Conservation (phyloP, 2,888 invertebrate species). For the Agapetus fuscipes region DNA sequence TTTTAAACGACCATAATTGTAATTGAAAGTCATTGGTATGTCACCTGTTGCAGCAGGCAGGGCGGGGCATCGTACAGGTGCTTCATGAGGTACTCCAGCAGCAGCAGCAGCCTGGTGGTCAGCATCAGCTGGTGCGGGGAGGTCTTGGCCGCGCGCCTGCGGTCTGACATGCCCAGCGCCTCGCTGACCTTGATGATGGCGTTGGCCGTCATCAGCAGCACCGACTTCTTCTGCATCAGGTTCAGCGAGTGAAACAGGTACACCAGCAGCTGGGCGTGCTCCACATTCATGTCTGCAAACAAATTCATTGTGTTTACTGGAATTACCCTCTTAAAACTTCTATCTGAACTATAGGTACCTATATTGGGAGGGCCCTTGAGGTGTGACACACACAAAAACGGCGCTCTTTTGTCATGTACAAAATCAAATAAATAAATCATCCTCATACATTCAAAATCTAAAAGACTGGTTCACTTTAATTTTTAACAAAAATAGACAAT, state of each 20-base stretch:
- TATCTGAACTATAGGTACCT: too few species aligned
- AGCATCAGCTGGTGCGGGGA: conserved; percentile 63
- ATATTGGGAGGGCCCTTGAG: too few species aligned
- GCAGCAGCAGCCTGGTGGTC: conserved; percentile 70
- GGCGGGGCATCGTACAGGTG: conserved; percentile 91
- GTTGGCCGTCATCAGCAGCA: conserved; percentile 73
- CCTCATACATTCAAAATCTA: not conserved
- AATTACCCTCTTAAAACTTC: too few species aligned
- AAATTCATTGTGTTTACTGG: conserved; percentile 6
- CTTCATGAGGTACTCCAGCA: conserved; percentile 91
- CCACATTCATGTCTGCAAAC: conserved; percentile 77
- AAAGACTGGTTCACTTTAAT: too few species aligned
- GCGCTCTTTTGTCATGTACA: too few species aligned
- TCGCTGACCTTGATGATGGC: conserved; percentile 47
- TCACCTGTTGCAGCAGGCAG: conserved; percentile 77
- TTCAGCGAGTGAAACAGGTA: conserved; percentile 93
- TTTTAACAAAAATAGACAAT: too few species aligned
- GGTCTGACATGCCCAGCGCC: conserved; percentile 36
- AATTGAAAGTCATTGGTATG: too few species aligned
- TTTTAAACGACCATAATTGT: too few species aligned
- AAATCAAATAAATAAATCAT: too few species aligned
- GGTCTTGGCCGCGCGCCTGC: conserved; percentile 32
- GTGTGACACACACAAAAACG: too few species aligned
- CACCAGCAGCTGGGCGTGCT: conserved; percentile 86
- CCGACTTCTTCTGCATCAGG: conserved; percentile 93